Evolutionary conservation across 2,797 vertebrate species (phyloP), one percentile per base, ranked within the genome.

Genomic region (Myripristis jacobus): DNA sequence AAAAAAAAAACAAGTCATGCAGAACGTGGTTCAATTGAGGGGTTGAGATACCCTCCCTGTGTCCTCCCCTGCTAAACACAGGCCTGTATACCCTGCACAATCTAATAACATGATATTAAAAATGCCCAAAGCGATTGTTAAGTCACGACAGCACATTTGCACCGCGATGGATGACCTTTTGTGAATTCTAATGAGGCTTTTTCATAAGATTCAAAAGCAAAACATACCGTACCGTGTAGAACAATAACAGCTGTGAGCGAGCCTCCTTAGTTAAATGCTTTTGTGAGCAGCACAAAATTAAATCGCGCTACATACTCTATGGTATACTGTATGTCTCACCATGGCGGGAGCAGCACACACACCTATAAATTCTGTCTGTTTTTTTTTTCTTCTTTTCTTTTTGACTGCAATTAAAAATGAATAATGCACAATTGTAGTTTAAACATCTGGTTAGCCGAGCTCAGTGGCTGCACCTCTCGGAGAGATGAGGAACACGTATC

Each of bases 71-170:
- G 44, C 62, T 85, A 82, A 88, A 90, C 89, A 92, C 86, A 75
- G 80, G 80, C 87, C 85, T 57, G 80, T 70, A 50, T 78, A 83
- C 80, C 65, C 84, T 75, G 77, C 69, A 66, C 81, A 53, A 84
- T 85, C 84, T 91, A 93, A 92, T 92, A 89, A 92, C 81, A 80
- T 79, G 87, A 93, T 94, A 94, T 94, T 94, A 93, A 94, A 94
- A 93, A 91, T 81, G 92, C 93, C 92, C 70, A 79, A 68, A 89
- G 93, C 88, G 73, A 89, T 90, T 90, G 90, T 93, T 91, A 90
- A 88, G 91, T 92, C 80, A 79, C 70, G 29, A 69, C 48, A 2
- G 79, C 71, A 50, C 82, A 79, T 89, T 88, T 80, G 77, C 66
- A 59, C 81, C 68, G 70, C 77, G 83, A 90, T 86, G 78, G 87